phyloP scores from a whole-genome alignment of 1,140 invertebrate species.

The Leptopilina clavipes region DNA sequence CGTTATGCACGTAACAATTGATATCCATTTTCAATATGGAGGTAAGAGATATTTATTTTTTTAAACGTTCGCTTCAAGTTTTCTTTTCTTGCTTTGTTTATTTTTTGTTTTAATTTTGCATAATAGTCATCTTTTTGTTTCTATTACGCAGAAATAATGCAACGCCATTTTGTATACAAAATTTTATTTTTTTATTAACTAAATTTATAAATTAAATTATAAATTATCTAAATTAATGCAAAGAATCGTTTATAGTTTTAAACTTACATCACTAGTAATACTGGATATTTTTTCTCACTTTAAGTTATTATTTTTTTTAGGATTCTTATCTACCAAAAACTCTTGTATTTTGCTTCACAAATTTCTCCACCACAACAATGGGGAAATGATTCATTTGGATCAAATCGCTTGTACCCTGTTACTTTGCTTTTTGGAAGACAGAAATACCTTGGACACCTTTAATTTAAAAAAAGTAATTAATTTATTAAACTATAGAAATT shows the following conservation, averaged over 20 bases:
- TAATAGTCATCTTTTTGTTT: not conserved
- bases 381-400: constrained; percentile 39
- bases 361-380: constrained; percentile 41
- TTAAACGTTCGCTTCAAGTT: not conserved
- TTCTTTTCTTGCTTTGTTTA: not conserved
- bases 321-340: not conserved
- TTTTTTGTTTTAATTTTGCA: not conserved
- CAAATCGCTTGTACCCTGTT: constrained; percentile 29
- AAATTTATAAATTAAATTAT: too few relatives aligned
- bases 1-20: not conserved
- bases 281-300: not conserved
- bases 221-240: too few relatives aligned
- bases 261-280: not conserved
- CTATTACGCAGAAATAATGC: not conserved
- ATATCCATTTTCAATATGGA: not conserved
- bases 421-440: constrained; percentile 30
- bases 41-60: not conserved
- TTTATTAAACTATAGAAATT: not conserved
- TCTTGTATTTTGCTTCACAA: constrained; percentile 27
- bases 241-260: not conserved
- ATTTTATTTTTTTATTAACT: too few relatives aligned
- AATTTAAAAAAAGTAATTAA: not conserved
- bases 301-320: not conserved
- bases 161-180: too few relatives aligned
- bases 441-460: constrained; percentile 19